These are phyloP conservation scores for Probaryconus sp. DNA, from an alignment of 1,140 invertebrate species.

Conservation along the genomic window DNA sequence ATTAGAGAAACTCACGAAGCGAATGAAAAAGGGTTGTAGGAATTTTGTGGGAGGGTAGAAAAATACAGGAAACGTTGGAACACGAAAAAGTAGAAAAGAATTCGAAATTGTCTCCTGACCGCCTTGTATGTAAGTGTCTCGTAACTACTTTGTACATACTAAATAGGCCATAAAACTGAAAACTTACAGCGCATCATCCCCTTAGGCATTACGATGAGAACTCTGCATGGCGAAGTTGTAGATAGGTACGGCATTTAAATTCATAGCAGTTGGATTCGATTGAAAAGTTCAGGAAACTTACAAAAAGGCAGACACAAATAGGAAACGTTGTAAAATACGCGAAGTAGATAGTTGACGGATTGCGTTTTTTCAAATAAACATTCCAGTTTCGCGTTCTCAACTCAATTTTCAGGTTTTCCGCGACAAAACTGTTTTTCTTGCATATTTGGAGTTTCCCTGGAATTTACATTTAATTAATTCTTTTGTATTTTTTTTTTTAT, in stretches of 20 bases:
- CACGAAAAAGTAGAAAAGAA: no score
- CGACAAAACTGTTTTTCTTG: no score
- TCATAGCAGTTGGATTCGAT: constrained; percentile 34
- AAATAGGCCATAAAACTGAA: constrained; percentile 21
- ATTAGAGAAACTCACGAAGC: no score
- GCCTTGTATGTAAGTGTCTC: constrained; percentile 3
- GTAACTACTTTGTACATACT: constrained; percentile 17
- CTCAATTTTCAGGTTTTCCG: no score
- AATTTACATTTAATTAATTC: no score
- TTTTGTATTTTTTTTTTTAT: no score
- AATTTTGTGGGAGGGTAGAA: no score
- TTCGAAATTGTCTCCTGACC: constrained; percentile 2
- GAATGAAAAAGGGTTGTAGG: no score
- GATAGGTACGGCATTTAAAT: constrained; percentile 26
- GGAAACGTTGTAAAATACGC: neutral
- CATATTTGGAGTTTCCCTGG: no score
- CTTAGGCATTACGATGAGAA: constrained; percentile 5
- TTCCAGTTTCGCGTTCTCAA: no score
- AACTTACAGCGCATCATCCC: constrained; percentile 4
- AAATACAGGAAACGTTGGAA: no score
- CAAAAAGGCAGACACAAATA: neutral
- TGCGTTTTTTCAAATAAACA: no score
- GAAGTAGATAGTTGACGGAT: neutral
- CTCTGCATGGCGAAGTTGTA: neutral
- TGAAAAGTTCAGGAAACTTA: constrained; percentile 25